Conservation (phyloP, 2,113 vertebrate genomes). For the Dromaius novaehollandiae region DNA sequence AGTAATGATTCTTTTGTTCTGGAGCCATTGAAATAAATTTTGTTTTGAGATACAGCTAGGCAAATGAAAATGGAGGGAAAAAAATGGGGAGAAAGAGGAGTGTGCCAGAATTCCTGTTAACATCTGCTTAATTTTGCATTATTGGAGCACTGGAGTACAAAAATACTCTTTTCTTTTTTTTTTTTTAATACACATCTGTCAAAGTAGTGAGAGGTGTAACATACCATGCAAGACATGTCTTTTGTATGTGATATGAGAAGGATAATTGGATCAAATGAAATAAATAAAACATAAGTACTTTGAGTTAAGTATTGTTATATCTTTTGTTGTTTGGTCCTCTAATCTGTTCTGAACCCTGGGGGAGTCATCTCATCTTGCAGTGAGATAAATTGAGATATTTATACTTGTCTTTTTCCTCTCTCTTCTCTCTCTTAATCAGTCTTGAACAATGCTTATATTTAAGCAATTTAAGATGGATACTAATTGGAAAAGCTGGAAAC, state of each 20-base stretch:
- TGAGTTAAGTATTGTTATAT: not conserved
- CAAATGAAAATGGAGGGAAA: not conserved
- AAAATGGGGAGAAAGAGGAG: not conserved
- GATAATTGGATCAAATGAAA: not conserved
- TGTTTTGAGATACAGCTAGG: not conserved
- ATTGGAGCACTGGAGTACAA: not conserved
- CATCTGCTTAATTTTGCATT: not conserved
- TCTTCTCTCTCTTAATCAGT: not conserved
- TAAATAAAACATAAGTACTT: not conserved
- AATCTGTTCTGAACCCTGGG: not conserved
- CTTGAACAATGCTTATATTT: not conserved
- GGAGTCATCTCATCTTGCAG: not conserved
- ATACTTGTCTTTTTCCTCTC: not conserved
- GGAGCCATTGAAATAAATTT: not conserved
- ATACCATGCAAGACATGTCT: not conserved
- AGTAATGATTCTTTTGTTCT: not conserved
- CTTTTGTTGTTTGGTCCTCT: not conserved
- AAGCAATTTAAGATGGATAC: not conserved
- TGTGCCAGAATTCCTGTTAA: not conserved
- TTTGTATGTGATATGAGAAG: not conserved
- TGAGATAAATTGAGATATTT: not conserved
- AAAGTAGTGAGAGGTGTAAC: not conserved
- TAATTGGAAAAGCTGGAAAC: not conserved
- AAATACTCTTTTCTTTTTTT: not conserved
- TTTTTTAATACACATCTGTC: not conserved